A percentile compares a stretch with the other conserved stretches of the same genome.
phyloP scores from a whole-genome alignment of 2,113 vertebrate species.

The Pundamilia nyererei region DNA sequence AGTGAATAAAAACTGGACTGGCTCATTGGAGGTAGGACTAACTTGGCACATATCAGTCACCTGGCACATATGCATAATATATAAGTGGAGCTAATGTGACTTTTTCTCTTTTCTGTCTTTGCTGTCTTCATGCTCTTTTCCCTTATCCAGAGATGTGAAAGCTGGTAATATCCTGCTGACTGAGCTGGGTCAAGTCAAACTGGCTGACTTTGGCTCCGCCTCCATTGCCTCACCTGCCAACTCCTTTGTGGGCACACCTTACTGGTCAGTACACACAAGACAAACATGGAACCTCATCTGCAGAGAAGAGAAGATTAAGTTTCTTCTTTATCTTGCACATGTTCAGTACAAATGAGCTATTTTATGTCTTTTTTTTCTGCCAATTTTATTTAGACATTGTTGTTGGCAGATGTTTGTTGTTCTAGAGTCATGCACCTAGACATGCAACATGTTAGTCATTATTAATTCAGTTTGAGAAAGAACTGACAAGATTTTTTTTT shows the following conservation, averaged over 20 bases:
- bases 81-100: background rate
- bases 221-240: constrained; percentile 97
- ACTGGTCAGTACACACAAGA: constrained; percentile 80
- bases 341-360: background rate
- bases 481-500: background rate
- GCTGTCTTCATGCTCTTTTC: background rate
- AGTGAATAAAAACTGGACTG: background rate
- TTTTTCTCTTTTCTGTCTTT: background rate
- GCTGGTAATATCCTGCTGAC: constrained; percentile 99
- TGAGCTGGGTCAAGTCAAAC: constrained; percentile 95
- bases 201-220: constrained; percentile 98
- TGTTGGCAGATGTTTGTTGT: background rate
- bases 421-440: background rate
- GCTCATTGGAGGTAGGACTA: background rate
- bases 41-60: background rate
- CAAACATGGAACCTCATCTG: background rate
- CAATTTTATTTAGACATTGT: background rate
- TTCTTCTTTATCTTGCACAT: background rate
- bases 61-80: background rate
- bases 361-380: background rate
- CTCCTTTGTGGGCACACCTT: constrained; percentile 97
- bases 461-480: background rate
- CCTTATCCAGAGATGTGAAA: constrained; percentile 89
- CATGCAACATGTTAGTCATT: background rate
- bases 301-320: background rate